Conservation (phyloP, 2,113 vertebrate species). For the Macaca mulatta region DNA sequence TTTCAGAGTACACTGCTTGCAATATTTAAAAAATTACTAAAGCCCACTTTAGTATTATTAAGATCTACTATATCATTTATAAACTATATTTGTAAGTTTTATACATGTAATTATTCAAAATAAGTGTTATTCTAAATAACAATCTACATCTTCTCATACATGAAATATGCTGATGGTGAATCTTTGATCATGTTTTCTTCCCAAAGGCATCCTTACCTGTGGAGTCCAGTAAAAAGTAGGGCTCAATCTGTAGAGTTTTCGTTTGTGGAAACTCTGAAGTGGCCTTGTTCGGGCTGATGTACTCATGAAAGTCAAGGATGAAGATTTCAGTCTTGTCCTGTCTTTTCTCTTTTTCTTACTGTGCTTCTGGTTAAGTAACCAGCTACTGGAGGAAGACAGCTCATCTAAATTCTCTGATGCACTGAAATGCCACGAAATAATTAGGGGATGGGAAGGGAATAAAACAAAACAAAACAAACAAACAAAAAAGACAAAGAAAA, state of each 20-base stretch:
- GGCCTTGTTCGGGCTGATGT: slow-evolving; percentile 92
- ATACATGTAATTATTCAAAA: background rate
- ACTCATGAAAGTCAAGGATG: slow-evolving; percentile 79
- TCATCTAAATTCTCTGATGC: slow-evolving; percentile 82
- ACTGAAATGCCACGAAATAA: slow-evolving; percentile 79
- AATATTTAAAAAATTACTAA: slow-evolving; percentile 45
- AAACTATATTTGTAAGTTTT: background rate
- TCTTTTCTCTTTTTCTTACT: slow-evolving; percentile 88
- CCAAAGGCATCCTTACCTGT: slow-evolving; percentile 81
- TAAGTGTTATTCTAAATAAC: slow-evolving; percentile 54
- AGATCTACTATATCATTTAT: background rate
- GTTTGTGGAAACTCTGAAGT: slow-evolving; percentile 91
- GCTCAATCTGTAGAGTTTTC: slow-evolving; percentile 88
- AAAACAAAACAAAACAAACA: slow-evolving; percentile 58
- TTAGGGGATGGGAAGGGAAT: background rate
- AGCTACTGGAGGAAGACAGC: slow-evolving; percentile 79
- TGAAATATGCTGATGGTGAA: slow-evolving; percentile 1
- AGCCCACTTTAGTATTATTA: background rate
- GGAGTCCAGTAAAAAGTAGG: slow-evolving; percentile 75
- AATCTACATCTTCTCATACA: background rate
- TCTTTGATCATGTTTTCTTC: slow-evolving; percentile 45
- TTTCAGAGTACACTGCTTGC: slow-evolving; percentile 12
- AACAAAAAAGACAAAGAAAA: slow-evolving; percentile 70
- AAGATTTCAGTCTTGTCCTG: slow-evolving; percentile 80
- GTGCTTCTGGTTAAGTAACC: slow-evolving; percentile 83